Evolutionary conservation across 1,140 invertebrate genomes (phyloP), one percentile per base, ranked within the genome.

Genomic region (Xylocopa sonorina): DNA sequence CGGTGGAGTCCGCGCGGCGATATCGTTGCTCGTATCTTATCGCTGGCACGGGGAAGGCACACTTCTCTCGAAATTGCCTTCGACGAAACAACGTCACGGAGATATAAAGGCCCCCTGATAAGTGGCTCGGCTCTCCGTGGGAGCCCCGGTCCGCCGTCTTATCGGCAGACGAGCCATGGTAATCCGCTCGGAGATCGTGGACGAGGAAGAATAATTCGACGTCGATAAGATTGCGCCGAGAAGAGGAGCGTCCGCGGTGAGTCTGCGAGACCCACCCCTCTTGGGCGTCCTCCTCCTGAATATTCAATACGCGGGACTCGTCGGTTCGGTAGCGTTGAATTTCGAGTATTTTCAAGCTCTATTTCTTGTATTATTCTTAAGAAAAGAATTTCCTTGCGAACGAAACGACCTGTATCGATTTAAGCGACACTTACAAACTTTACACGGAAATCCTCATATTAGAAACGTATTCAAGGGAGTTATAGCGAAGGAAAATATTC

Each of bases 201-300:
- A 64, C 58, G 64, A 77, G 58, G 64, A 77, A 69, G 74, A 77
- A 69, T 77, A 77, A 77, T 77, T 77, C 53, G 27, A 27, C 53
- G 51, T 69, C 74, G 64, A 77, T 77, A 77, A 77, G 74, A 77
- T 77, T 77, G 41, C 51, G 27, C 10, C 21, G 7, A 43, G 21
- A n/a, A 9, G 21, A n/a, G 29, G 46, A 57, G 34, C 21, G 32
- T 24, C 14, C 29, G 1, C 34, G 34, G 38, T 24, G 50, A 75
- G 16, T 48, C 14, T 38, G 51, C 41, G 29, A n/a, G 32, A 48
- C 6, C 18, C 21, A 9, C 14, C 10, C 21, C 21, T 29, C 2
- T 16, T 2, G 3, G 27, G 1, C 27, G 16, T 10, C n/a, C 6
- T 14, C n/a, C 10, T 48, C 21, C 6, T 14, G 58, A 51, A 51